Evolutionary conservation across 2,113 vertebrate genomes (phyloP), one percentile per base, ranked within the genome.

Genomic region (Shinisaurus crocodilurus): DNA sequence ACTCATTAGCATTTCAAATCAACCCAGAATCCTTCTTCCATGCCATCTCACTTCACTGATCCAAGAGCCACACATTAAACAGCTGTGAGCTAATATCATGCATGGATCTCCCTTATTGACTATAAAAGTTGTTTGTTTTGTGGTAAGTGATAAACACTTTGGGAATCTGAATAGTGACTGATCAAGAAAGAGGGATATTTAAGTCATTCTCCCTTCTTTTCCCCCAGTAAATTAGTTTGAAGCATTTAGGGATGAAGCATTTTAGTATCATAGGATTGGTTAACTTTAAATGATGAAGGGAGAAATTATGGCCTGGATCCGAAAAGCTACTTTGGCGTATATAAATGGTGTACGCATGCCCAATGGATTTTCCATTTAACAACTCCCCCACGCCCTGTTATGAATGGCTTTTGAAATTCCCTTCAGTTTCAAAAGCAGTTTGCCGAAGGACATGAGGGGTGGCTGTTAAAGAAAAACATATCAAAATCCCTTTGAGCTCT

Each of bases 1-100:
- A 79, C 45, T 48, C 48, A n/a, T 85, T 67, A 85, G n/a, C 37
- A 69, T 40, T 40, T 85, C 76, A 67, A 32, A 85, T 54, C 27
- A 79, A 67, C 32, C 72, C 79, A 25, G 40, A 54, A 54, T 54
- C 89, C 29, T 67, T 85, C 82, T 65, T 69, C 89, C 54, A 27
- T 69, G 74, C 82, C 82, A 79, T 70, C 34, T 90, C 74, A 69
- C 43, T 84, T 90, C 43, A 79, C 60, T 79, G 89, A 90, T 85
- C 57, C 82, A 90, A 79, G 45, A 79, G 37, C 45, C 37, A 65
- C 23, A 74, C 82, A 67, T 85, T 85, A 67, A 90, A 40, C 60
- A 85, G 34, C 72, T 90, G 60, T 79, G 45, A 80, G 43, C n/a
- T 50, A 85, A 90, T 77, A 48, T 37, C 74, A 67, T 67, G 74